Conservation (phyloP, 2,113 vertebrate species). For the Xyrauchen texanus region DNA sequence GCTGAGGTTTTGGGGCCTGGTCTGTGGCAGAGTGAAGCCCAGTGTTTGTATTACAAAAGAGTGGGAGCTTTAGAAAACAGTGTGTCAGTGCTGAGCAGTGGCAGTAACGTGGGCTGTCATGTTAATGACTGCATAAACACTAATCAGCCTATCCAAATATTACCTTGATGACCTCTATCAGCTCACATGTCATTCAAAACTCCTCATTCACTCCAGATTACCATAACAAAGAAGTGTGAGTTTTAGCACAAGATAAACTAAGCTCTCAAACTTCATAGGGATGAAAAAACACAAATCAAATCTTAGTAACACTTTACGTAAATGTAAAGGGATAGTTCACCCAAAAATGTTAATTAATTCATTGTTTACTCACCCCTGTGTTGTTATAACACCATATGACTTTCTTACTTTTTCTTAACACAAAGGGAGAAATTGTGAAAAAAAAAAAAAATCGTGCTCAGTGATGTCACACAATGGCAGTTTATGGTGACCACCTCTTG, state of each 20-base stretch:
- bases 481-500: no score
- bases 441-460: no score
- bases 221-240: slow-evolving; percentile 20
- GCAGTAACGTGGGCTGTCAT: slow-evolving; percentile 43
- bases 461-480: no score
- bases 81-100: slow-evolving; percentile 39
- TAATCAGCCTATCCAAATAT: slow-evolving; percentile 47
- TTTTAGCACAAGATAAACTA: neutral
- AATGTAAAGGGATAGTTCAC: no score
- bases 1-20: slow-evolving; percentile 19
- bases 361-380: no score
- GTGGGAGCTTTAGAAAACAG: slow-evolving; percentile 53
- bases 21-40: slow-evolving; percentile 33
- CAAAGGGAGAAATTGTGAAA: no score
- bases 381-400: no score
- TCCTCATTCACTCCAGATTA: slow-evolving; percentile 19
- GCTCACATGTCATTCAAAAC: slow-evolving; percentile 44
- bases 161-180: slow-evolving; percentile 36
- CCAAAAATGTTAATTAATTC: no score
- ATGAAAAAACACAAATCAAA: no score
- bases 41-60: slow-evolving; percentile 48
- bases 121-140: slow-evolving; percentile 55
- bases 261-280: neutral
- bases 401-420: no score
- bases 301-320: no score